Conservation (phyloP, 2,113 vertebrate species). For the Sceloporus tristichus region DNA sequence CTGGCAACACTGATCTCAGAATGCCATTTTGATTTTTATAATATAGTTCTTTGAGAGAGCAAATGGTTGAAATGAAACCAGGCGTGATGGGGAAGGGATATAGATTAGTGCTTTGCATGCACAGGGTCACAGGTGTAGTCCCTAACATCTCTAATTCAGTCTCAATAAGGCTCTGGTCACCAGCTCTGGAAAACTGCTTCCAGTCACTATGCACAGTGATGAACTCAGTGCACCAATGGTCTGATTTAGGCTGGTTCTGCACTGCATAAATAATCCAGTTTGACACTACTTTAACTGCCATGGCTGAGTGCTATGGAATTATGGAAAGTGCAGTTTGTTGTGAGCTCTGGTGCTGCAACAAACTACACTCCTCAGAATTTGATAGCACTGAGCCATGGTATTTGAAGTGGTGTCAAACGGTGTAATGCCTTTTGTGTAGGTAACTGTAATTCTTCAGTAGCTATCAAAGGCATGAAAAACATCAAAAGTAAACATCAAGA, state of each 20-base stretch:
- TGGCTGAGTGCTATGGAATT: no score
- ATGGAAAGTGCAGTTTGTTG: no score
- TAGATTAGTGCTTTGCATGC: background rate
- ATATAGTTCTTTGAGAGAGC: conserved; percentile 26
- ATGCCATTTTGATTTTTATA: conserved; percentile 18
- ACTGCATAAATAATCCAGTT: no score
- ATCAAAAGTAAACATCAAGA: no score
- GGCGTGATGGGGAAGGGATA: background rate
- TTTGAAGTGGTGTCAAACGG: no score
- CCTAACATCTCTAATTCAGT: background rate
- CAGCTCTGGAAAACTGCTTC: background rate
- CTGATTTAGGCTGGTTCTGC: background rate
- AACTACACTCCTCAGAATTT: no score
- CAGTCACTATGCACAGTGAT: background rate
- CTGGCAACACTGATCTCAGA: background rate
- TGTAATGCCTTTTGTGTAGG: background rate
- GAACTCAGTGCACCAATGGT: background rate
- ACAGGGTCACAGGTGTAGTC: background rate
- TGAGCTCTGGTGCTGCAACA: no score
- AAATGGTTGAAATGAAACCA: background rate
- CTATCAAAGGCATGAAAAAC: no score
- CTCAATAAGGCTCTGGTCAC: background rate
- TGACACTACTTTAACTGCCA: no score
- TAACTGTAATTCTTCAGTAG: no score
- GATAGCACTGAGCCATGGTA: no score